Conservation (phyloP, 2,888 invertebrate species). For the Therioaphis trifolii region DNA sequence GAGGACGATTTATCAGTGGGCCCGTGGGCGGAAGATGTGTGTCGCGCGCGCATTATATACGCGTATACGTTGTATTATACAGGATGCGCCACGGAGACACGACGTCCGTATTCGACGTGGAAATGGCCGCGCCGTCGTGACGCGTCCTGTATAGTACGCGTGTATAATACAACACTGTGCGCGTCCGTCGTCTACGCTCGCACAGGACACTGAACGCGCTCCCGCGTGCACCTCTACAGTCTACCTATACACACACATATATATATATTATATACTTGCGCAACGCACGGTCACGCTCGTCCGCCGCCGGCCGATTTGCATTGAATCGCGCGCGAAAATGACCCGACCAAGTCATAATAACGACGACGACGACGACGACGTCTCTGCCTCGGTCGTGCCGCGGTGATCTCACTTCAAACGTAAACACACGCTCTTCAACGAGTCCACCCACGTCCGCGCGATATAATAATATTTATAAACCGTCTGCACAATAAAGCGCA, state of each 20-base stretch:
- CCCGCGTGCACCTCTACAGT: no score
- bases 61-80: no score
- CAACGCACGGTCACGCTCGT: conserved; percentile 50
- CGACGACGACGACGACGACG: no score
- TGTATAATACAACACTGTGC: neutral
- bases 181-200: neutral
- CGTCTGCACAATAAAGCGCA: no score
- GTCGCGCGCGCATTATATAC: conserved; percentile 16
- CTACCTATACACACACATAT: no score
- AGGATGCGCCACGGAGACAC: neutral
- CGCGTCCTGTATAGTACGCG: neutral
- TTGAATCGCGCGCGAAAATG: conserved; percentile 56
- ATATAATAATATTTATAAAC: no score
- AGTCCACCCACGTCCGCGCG: neutral
- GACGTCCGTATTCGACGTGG: neutral
- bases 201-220: neutral
- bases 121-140: neutral
- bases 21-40: conserved; percentile 60
- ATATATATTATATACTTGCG: neutral
- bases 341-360: conserved; percentile 24
- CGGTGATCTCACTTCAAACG: neutral
- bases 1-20: conserved; percentile 52
- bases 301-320: conserved; percentile 33
- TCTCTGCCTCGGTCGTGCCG: neutral
- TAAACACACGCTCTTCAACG: neutral